Base-by-base conservation (phyloP, 2,888 invertebrate species). In the Drosophila neotestacea region DNA sequence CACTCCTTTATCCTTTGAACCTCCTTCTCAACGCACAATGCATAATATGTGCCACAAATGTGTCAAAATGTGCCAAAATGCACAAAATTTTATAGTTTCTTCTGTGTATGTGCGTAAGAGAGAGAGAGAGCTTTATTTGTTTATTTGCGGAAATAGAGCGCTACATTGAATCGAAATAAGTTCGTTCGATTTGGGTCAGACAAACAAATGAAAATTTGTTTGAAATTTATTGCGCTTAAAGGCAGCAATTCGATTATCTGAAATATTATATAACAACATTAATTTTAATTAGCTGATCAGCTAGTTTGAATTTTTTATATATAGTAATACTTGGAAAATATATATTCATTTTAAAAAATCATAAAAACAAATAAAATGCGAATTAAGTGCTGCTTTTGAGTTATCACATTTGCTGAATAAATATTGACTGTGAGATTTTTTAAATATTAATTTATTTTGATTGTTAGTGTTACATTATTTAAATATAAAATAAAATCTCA, bases 71-170 rank as follows among this genome's bases (percentile, higher is more conserved):
- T 54, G 47, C 48, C 62, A 36, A 74, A 85, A 67, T 74, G 61
- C 77, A 68, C 65, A 55, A 62, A 78, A 67, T 69, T 70, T 54
- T 42, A 38, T 51, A 52, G 22, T 66, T 64, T 44, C n/a, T 32
- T 7, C 34, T 44, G 42, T 61, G 48, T 36, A 38, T 39, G 32
- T 50, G 55, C 54, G 38, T 44, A 32, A 32, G 47, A 39, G 51
- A 34, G 22, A 32, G 28, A 11, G 16, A 16, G 28, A 41, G 13
- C 22, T 85, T 70, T 63, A 50, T 70, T 59, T 73, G 77, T 68
- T 85, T 70, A 82, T 72, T 79, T 77, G 72, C 74, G 83, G 68
- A 83, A 85, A 79, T 77, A 70, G 71, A 72, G 64, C 67, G 62
- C 51, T 48, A 76, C 68, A 62, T 68, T 54, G 60, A 64, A 52